Base-by-base conservation (phyloP, 2,888 invertebrate genomes). In the Harpalus rufipes region DNA sequence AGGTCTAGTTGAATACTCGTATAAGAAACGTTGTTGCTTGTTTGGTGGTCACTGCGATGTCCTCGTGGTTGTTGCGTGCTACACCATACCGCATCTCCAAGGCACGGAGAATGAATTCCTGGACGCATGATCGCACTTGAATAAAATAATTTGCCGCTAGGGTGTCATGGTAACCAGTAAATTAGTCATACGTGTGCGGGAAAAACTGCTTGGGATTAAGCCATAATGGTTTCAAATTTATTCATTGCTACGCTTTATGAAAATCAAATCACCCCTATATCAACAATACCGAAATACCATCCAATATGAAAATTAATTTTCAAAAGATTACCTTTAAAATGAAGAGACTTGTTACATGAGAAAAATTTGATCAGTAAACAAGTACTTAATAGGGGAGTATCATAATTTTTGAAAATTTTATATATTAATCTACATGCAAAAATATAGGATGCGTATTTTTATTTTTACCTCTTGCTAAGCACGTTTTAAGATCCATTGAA, bases 131-230 rank as follows among this genome's bases (percentile, higher is more conserved):
- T 74, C 44, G 72, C 44, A 74, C 44, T 74, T 44, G 72, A 74
- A 74, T 74, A 21, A 25, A 74, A 74, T 74, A 74, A 74, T 74
- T 74, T 74, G 72, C 72, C 44, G 44, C 72, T 74, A 74, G 72
- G 72, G 72, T 74, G 72, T 74, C 72, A 44, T 74, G 72, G 16
- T 74, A 14, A 51, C 72, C 41, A 74, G 72, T 68, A 44, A 74
- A 74, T 74, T 74, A 44, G 72, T 74, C 41, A 74, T 74, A 74
- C 72, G 72, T 74, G 72, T 74, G 41, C 51, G 16, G 72, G 72
- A 44, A 41, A 74, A 74, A 74, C 41, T 44, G 44, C 18, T 8
- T 10, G 14, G 72, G 44, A 74, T 74, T 74, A 74, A 10, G 14
- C 44, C 10, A 44, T 74, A 74, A 74, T 74, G 41, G 44, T 44